Percentiles rank a stretch among this genome's conserved stretches.
phyloP scores from a whole-genome alignment of 2,113 vertebrate genomes.

The Nymphicus hollandicus region DNA sequence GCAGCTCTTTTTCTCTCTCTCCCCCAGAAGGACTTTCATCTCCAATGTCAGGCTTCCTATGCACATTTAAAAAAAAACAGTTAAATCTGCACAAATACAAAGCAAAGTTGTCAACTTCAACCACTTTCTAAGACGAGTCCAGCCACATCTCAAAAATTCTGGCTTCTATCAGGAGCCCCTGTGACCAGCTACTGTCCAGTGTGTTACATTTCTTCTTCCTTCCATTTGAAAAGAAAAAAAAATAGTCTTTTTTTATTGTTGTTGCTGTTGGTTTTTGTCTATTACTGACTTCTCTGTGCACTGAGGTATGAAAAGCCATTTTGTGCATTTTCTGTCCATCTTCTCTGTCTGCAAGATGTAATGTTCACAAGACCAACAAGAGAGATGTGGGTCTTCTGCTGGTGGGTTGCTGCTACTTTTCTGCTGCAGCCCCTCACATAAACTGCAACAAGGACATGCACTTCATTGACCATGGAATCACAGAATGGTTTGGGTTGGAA shows the following conservation, averaged over 20 bases:
- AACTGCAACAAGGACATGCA: fast-evolving
- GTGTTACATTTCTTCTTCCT: fast-evolving
- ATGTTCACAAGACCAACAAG: fast-evolving
- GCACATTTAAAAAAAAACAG: not conserved
- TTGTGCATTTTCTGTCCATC: not conserved
- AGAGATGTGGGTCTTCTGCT: not conserved
- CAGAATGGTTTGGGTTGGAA: not conserved
- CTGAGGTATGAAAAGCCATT: not conserved
- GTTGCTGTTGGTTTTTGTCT: not conserved
- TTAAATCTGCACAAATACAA: not conserved
- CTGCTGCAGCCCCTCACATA: not conserved
- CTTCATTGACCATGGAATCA: not conserved
- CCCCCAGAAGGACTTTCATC: not conserved
- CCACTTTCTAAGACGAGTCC: not conserved
- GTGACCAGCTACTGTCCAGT: not conserved
- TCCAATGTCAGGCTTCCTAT: not conserved
- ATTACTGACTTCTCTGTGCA: not conserved
- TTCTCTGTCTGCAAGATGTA: not conserved
- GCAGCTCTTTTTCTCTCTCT: not conserved
- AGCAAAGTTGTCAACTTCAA: not conserved
- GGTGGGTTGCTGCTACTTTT: not conserved
- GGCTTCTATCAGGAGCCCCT: not conserved
- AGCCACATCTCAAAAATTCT: not conserved
- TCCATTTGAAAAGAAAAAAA: not conserved
- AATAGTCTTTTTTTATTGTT: not conserved